Percentiles rank a stretch among this genome's conserved stretches.
phyloP scores from a whole-genome alignment of 2,113 vertebrate genomes.

The Pycnonotus jocosus region DNA sequence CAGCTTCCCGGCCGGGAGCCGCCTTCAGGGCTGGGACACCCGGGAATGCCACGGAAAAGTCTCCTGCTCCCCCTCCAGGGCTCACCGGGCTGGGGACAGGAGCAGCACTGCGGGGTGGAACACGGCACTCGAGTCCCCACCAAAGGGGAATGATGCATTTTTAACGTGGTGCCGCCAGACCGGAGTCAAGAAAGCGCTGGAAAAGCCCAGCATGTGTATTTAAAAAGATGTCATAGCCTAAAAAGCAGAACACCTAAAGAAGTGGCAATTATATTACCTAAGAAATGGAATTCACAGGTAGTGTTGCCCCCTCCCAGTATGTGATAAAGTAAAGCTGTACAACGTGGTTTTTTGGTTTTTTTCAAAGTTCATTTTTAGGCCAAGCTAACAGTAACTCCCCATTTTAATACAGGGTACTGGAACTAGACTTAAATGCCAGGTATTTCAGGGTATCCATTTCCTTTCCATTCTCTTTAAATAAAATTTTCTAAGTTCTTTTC shows the following conservation, averaged over 20 bases:
- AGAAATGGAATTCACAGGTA: neutral
- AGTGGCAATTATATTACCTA: too few species aligned
- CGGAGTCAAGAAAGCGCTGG: rapidly evolving
- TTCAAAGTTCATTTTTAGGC: neutral
- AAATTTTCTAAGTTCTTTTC: neutral
- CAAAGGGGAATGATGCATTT: rapidly evolving
- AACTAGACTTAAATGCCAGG: neutral
- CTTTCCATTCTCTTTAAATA: neutral
- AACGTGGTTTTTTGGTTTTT: neutral
- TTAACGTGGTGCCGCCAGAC: rapidly evolving
- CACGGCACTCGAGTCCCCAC: neutral
- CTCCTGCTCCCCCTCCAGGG: neutral
- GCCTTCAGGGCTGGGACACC: neutral
- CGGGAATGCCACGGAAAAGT: neutral
- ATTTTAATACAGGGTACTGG: neutral
- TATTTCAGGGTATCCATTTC: neutral
- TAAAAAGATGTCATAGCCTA: neutral
- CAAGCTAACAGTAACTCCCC: neutral
- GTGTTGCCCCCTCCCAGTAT: rapidly evolving
- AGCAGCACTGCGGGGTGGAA: neutral
- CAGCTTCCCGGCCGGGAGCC: neutral
- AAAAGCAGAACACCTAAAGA: neutral
- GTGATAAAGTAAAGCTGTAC: neutral
- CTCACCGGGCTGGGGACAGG: rapidly evolving
- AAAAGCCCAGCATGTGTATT: neutral